Evolutionary conservation across 2,797 vertebrate genomes (phyloP).

Genomic region (Sebastiscus tertius): DNA sequence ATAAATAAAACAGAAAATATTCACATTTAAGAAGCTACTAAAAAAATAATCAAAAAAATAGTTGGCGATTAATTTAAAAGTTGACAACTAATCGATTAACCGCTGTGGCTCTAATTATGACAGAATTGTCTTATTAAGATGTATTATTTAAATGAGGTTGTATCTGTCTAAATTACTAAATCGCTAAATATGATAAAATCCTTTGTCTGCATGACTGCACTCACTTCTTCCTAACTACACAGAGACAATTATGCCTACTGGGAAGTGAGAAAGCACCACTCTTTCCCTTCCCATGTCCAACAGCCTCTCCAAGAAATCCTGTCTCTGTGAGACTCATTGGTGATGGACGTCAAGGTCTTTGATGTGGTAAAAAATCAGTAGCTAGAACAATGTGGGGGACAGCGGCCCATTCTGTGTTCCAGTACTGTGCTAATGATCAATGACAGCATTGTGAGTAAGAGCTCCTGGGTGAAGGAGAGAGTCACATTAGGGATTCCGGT

Average conservation of each 20-base stretch:
- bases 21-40: too few species aligned
- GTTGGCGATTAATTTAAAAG: too few species aligned
- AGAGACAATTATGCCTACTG: constrained; percentile 13
- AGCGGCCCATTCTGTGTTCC: constrained; percentile 33
- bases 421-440: constrained; percentile 37
- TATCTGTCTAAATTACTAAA: not conserved
- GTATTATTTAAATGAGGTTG: not conserved
- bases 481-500: constrained; percentile 33
- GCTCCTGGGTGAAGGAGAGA: constrained; percentile 41
- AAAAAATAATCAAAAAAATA: too few species aligned
- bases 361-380: constrained; percentile 51
- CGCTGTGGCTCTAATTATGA: too few species aligned
- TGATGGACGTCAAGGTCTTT: constrained; percentile 56
- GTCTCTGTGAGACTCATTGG: constrained; percentile 30
- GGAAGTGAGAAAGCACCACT: constrained; percentile 51
- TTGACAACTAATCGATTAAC: too few species aligned
- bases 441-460: constrained; percentile 28
- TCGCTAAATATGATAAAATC: not conserved
- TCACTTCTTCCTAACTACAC: constrained; percentile 3
- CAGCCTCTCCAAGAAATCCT: constrained; percentile 57
- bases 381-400: constrained; percentile 58
- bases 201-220: constrained; percentile 10
- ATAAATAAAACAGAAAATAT: too few species aligned
- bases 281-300: constrained; percentile 70
- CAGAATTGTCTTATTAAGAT: not conserved